A percentile compares a stretch with the other conserved stretches of the same genome.
phyloP scores from a whole-genome alignment of 2,888 invertebrate species.

The Euspilapteryx auroguttella region DNA sequence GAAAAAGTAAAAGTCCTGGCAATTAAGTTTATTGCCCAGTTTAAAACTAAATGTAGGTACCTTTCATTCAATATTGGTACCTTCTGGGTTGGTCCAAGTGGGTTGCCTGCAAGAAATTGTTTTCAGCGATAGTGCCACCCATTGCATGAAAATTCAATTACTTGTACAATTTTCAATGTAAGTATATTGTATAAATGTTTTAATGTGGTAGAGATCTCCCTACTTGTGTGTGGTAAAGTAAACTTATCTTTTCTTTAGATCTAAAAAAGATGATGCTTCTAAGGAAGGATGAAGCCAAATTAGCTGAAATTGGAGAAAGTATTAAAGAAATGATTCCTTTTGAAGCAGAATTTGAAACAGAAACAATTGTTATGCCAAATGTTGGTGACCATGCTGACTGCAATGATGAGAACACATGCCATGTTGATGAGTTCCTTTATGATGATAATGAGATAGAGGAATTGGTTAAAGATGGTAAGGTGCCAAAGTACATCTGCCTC shows the following conservation, averaged over 20 bases:
- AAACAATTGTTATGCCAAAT: conserved; percentile 34
- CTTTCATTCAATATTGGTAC: too few relatives aligned
- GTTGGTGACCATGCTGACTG: conserved; percentile 56
- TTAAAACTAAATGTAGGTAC: too few relatives aligned
- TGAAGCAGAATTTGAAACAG: conserved; percentile 34
- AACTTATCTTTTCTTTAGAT: conserved; percentile 19
- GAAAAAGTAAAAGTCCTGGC: too few relatives aligned
- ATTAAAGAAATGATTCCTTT: conserved; percentile 33
- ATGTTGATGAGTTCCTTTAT: conserved; percentile 73
- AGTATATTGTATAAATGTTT: too few relatives aligned
- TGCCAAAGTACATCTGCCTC: conserved; percentile 31
- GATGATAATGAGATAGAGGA: conserved; percentile 64
- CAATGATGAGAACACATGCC: conserved; percentile 50
- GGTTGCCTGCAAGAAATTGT: too few relatives aligned
- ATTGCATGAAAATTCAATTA: too few relatives aligned
- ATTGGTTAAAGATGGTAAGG: conserved; percentile 26
- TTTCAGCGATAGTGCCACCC: too few relatives aligned
- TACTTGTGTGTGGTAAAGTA: background rate
- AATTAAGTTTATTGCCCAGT: too few relatives aligned
- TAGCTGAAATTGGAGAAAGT: conserved; percentile 33
- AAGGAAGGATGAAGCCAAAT: conserved; percentile 19
- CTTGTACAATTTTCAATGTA: too few relatives aligned
- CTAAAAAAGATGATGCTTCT: conserved; percentile 22
- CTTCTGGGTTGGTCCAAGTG: too few relatives aligned
- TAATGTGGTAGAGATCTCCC: too few relatives aligned